These are phyloP conservation scores for Andrena hattorfiana DNA, from an alignment of 2,888 invertebrate genomes.

Conservation along the genomic window DNA sequence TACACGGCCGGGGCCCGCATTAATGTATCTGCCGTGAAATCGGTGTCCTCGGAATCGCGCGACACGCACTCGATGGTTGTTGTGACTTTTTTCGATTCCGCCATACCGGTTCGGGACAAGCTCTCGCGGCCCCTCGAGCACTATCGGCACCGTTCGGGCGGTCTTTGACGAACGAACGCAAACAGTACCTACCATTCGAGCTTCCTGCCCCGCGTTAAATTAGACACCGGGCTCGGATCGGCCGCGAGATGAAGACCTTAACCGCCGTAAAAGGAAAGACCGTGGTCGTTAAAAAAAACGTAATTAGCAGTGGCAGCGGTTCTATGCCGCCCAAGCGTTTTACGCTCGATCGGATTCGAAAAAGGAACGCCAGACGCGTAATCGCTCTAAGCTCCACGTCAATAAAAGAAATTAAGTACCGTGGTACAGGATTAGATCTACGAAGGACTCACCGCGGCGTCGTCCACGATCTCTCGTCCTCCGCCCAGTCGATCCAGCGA, in stretches of 20 bases:
- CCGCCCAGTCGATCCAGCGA: background rate
- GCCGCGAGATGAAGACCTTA: constrained; percentile 18
- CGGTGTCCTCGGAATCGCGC: constrained; percentile 79
- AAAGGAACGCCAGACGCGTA: constrained; percentile 7
- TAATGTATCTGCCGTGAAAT: constrained; percentile 82
- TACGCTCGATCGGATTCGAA: background rate
- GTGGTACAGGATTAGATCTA: constrained; percentile 12
- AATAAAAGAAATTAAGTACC: background rate
- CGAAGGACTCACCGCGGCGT: constrained; percentile 33
- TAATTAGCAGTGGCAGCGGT: constrained; percentile 18
- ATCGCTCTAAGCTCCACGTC: background rate
- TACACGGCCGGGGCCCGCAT: constrained; percentile 73
- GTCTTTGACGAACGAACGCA: constrained; percentile 56
- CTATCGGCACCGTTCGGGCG: constrained; percentile 56
- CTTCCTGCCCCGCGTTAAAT: background rate
- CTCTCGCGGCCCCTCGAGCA: constrained; percentile 41
- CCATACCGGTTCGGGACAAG: constrained; percentile 68
- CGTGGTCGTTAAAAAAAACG: constrained; percentile 5
- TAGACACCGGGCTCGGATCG: constrained; percentile 16
- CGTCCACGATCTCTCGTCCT: constrained; percentile 15
- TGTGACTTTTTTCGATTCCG: constrained; percentile 64
- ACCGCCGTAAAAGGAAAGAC: constrained; percentile 1
- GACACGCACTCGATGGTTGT: constrained; percentile 79
- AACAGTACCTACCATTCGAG: background rate
- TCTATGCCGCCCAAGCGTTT: constrained; percentile 8